A percentile compares a stretch with the other conserved stretches of the same genome.
phyloP scores from a whole-genome alignment of 1,140 invertebrate species.

The Armadillidium nasatum region DNA sequence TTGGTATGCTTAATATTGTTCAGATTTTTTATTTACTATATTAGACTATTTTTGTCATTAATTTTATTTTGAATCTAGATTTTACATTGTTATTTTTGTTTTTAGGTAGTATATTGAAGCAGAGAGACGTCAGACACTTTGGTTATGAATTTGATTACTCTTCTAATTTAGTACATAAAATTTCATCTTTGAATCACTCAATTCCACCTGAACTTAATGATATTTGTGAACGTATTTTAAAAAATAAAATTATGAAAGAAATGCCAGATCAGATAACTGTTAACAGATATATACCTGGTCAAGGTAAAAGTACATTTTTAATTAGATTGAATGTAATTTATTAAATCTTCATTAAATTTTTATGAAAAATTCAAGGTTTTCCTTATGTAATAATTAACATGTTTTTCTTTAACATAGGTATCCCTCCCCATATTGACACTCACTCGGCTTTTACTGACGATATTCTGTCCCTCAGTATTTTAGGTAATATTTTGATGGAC shows the following conservation, averaged over 20 bases:
- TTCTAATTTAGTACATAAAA: conserved; percentile 12
- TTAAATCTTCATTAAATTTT: too few relatives aligned
- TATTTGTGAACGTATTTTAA: conserved; percentile 20
- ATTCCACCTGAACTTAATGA: neutral
- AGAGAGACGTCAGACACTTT: conserved; percentile 19
- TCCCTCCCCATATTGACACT: conserved; percentile 20
- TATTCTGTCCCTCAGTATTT: conserved; percentile 16
- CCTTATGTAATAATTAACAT: neutral
- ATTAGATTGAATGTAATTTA: neutral
- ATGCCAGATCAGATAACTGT: conserved; percentile 25
- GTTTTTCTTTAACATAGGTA: conserved; percentile 13
- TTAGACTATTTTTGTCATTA: too few relatives aligned
- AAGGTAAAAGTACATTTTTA: conserved; percentile 16
- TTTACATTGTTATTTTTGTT: neutral
- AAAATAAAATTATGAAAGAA: neutral
- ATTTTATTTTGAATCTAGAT: neutral
- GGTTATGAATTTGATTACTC: conserved; percentile 26
- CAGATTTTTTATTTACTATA: neutral
- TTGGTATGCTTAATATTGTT: neutral
- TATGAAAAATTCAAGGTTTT: neutral
- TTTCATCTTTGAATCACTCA: neutral
- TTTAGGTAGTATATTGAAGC: conserved; percentile 22
- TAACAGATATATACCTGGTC: conserved; percentile 28
- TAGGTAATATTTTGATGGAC: conserved; percentile 16
- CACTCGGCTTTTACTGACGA: neutral